These are phyloP conservation scores for Phrynocephalus versicolor DNA, from an alignment of 2,113 vertebrate species.

Conservation along the genomic window DNA sequence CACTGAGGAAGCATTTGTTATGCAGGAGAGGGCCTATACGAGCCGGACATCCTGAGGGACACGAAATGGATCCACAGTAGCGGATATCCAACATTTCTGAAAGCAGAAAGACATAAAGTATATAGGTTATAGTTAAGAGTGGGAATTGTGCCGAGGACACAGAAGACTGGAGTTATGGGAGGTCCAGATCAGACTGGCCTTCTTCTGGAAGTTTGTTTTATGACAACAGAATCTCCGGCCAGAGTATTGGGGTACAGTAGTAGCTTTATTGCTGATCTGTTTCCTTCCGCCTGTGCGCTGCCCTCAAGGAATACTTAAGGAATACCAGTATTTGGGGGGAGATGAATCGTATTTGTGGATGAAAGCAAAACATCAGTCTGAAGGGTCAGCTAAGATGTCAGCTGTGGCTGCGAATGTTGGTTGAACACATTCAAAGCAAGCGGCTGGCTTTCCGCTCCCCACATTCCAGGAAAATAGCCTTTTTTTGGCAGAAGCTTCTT, in stretches of 20 bases:
- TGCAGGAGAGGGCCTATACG: slow-evolving; percentile 17
- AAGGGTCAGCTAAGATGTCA: slow-evolving; percentile 50
- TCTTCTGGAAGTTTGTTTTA: slow-evolving; percentile 45
- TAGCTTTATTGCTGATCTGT: slow-evolving; percentile 60
- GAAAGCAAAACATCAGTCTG: slow-evolving; percentile 46
- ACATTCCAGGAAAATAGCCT: slow-evolving; percentile 68
- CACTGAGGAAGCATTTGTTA: slow-evolving; percentile 56
- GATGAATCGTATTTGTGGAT: slow-evolving; percentile 32
- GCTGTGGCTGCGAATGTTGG: slow-evolving; percentile 57
- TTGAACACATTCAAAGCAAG: slow-evolving; percentile 60
- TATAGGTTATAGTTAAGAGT: slow-evolving; percentile 9
- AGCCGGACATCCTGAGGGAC: background rate
- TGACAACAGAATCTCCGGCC: slow-evolving; percentile 56
- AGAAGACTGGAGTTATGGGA: slow-evolving; percentile 7
- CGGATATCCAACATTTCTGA: slow-evolving; percentile 18
- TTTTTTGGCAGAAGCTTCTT: slow-evolving; percentile 65
- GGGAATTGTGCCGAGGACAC: background rate
- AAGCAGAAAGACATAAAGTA: slow-evolving; percentile 13
- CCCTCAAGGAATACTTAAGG: slow-evolving; percentile 48
- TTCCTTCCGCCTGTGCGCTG: slow-evolving; percentile 32
- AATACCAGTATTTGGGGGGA: slow-evolving; percentile 42
- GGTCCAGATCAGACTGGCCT: slow-evolving; percentile 9
- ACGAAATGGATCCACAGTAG: slow-evolving; percentile 21
- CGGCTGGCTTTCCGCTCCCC: slow-evolving; percentile 64
- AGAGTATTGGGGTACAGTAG: slow-evolving; percentile 50